Percentiles rank a stretch among this genome's conserved stretches.
Conservation (phyloP, 2,113 vertebrate species). For the Cygnus buccinator region DNA sequence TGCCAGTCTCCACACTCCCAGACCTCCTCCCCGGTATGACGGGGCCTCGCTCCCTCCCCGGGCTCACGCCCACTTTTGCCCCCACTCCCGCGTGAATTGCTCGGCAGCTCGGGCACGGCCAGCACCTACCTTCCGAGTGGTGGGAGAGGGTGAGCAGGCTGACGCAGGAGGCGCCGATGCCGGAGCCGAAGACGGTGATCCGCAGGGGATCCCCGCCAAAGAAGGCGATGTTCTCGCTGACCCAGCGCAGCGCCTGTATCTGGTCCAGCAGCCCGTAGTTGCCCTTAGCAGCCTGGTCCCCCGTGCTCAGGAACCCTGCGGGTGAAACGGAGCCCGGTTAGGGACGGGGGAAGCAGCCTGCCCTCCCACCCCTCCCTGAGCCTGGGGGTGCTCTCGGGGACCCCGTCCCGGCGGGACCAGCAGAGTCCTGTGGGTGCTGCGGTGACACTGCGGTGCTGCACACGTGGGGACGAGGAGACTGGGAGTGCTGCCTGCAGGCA, state of each 20-base stretch:
- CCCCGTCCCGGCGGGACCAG: not conserved
- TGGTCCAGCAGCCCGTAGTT: conserved; percentile 98
- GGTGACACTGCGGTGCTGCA: not conserved
- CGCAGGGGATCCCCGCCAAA: conserved; percentile 96
- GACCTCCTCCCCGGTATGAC: not conserved
- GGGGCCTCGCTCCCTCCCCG: not conserved
- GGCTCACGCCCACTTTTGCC: not conserved
- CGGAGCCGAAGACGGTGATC: conserved; percentile 97
- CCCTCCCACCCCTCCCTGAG: not conserved
- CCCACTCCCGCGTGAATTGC: not conserved
- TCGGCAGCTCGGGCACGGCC: not conserved
- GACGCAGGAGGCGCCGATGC: conserved; percentile 97
- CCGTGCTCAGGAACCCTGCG: conserved; percentile 95
- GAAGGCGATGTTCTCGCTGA: conserved; percentile 98
- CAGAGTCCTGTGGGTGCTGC: not conserved
- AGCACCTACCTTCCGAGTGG: conserved; percentile 94
- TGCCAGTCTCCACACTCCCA: not conserved
- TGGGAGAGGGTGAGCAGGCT: conserved; percentile 97
- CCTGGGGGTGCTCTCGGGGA: not conserved
- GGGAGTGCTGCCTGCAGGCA: not conserved
- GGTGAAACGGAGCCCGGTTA: not conserved
- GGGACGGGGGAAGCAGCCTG: not conserved
- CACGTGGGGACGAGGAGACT: not conserved
- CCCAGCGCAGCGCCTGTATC: conserved; percentile 98
- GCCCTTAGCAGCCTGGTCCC: conserved; percentile 98